Evolutionary conservation across 2,888 invertebrate genomes (phyloP), one percentile per base, ranked within the genome.

Genomic region (Dastarcus helophoroides): DNA sequence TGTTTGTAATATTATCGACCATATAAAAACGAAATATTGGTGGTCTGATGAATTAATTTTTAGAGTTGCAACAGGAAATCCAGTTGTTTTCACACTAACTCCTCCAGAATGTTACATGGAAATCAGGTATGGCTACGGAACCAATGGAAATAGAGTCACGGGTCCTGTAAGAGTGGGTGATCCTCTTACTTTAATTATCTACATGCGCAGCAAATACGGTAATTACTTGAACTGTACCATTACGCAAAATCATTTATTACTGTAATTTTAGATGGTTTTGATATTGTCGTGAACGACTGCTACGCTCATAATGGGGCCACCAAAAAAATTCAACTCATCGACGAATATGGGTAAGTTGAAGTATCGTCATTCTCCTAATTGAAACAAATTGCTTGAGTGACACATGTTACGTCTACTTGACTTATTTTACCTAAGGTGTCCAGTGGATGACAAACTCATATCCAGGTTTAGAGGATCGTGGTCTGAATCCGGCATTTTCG

Each of bases 51-150:
- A 16, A 10, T 25, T 12, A 38, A 38, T 43, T 60, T 59, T 24
- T 61, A 90, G 90, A 61, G 89, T 90, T 42, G 90, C 90, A 36
- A 91, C 91, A 17, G 91, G 90, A 26, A 90, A 90, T 63, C 91
- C 91, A 9, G 88, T 91, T 10, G 85, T 90, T 21, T 91, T 91
- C 54, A 90, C 90, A 1, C 65, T 91, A 29, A 86, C 86, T 41
- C 91, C 91, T 2, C 91, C 91, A 0, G 90, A 91, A 59, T 91
- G 90, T 56, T 89, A 90, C 65, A 91, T 91, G 91, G 91, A 91
- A 67, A 90, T 91, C 50, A 71, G 89, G 41, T 79, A 86, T 44
- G 91, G 91, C 12, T 91, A 89, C 58, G 88, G 89, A 8, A 84
- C 86, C 4, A 73, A 74, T 16, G 90, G 91, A 26, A 81, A 81